Percentiles rank a stretch among this genome's conserved stretches.
These are phyloP conservation scores for Zootermopsis nevadensis DNA, from an alignment of 2,888 invertebrate genomes.

Conservation along the genomic window DNA sequence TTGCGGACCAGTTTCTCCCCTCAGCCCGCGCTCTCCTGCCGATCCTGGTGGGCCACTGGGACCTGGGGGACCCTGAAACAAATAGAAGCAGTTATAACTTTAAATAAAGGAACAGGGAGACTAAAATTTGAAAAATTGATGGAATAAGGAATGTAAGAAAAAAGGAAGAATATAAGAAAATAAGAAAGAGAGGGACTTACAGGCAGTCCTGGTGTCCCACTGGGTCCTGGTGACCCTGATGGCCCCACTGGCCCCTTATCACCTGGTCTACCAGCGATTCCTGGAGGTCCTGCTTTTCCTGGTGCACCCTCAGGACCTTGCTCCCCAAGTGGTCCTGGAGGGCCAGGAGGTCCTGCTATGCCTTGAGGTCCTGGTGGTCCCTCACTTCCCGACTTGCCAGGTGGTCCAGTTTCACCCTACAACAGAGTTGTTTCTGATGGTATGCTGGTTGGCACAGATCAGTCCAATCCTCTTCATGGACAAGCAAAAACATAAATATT, in stretches of 20 bases:
- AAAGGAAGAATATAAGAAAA: neutral
- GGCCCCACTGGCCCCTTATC: conserved; percentile 80
- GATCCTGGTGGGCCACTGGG: conserved; percentile 74
- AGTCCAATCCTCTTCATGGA: too few species aligned
- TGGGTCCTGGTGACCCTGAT: conserved; percentile 72
- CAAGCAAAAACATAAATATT: too few species aligned
- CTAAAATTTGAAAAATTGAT: neutral
- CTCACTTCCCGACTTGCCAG: conserved; percentile 79
- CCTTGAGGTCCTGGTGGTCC: conserved; percentile 79
- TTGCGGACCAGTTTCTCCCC: conserved; percentile 79
- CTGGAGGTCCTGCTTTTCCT: conserved; percentile 78
- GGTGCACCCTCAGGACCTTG: conserved; percentile 71
- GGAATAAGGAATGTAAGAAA: too few species aligned
- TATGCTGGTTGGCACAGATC: too few species aligned
- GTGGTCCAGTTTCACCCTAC: conserved; percentile 77
- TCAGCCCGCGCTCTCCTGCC: conserved; percentile 77
- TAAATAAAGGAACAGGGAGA: neutral
- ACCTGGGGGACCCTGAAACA: conserved; percentile 74
- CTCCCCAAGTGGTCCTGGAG: conserved; percentile 71
- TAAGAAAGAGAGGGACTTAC: conserved; percentile 63
- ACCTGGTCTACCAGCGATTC: conserved; percentile 78
- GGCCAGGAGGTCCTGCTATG: conserved; percentile 74
- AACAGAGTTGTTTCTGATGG: conserved; percentile 26
- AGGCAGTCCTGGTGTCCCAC: conserved; percentile 77
- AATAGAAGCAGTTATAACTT: conserved; percentile 1